Percentiles rank a stretch among this genome's conserved stretches.
Conservation (phyloP, 2,113 vertebrate species). For the Cairina moschata region DNA sequence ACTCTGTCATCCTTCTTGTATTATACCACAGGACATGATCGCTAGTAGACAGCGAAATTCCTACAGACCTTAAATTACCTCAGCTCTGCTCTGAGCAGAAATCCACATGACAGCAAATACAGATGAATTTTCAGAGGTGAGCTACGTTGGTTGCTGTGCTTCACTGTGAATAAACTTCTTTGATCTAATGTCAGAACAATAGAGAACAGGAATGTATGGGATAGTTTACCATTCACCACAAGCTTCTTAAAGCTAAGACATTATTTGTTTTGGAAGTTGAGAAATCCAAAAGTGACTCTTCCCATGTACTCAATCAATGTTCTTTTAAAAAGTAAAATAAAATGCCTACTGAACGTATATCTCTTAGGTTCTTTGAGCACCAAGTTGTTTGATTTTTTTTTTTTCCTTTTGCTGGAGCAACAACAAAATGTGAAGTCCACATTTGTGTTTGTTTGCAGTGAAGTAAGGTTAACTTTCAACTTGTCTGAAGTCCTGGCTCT, state of each 20-base stretch:
- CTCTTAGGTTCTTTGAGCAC: background rate
- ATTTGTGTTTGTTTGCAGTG: constrained; percentile 53
- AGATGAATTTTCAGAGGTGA: constrained; percentile 62
- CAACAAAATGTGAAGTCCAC: background rate
- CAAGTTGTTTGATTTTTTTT: background rate
- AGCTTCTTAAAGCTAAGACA: constrained; percentile 11
- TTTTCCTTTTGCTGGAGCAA: background rate
- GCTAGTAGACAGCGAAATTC: constrained; percentile 47
- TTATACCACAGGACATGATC: background rate
- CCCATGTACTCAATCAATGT: background rate
- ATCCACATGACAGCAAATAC: constrained; percentile 51
- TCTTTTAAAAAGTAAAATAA: constrained; percentile 33
- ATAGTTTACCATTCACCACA: constrained; percentile 37
- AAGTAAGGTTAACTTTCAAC: constrained; percentile 29
- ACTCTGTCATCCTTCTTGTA: constrained; percentile 50
- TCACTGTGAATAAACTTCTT: constrained; percentile 55
- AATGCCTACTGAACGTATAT: background rate
- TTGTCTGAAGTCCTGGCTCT: constrained; percentile 32
- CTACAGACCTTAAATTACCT: constrained; percentile 61
- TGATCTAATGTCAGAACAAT: constrained; percentile 62
- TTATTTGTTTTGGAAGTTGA: constrained; percentile 39
- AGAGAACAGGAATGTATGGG: constrained; percentile 49
- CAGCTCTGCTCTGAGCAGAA: constrained; percentile 35
- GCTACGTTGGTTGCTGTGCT: background rate
- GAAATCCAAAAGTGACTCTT: constrained; percentile 11